These are phyloP conservation scores for Tetramorium parvispinum DNA, from an alignment of 1,140 invertebrate genomes.

Conservation along the genomic window DNA sequence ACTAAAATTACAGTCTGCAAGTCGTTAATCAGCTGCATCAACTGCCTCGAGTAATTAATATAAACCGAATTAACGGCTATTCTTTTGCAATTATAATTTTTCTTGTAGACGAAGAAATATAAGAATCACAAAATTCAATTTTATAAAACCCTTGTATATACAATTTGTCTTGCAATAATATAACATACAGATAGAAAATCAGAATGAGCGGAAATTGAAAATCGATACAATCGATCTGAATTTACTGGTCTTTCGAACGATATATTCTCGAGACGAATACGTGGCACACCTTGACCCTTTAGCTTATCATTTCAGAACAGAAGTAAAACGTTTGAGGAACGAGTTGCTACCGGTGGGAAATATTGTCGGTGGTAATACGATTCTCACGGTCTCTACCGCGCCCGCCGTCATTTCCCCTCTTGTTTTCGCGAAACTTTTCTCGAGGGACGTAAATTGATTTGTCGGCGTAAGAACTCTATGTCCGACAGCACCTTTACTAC, in stretches of 20 bases:
- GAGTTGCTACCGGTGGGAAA: conserved; percentile 51
- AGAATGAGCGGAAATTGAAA: neutral
- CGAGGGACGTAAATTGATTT: conserved; percentile 69
- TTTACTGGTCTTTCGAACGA: neutral
- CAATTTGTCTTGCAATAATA: neutral
- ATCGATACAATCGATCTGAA: neutral
- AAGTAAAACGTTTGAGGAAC: conserved; percentile 20
- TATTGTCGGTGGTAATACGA: conserved; percentile 67
- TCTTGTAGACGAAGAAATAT: neutral
- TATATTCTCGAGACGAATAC: neutral
- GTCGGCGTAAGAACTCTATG: conserved; percentile 67
- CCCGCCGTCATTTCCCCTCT: conserved; percentile 26
- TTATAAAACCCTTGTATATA: neutral
- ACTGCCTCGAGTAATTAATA: neutral
- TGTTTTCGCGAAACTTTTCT: conserved; percentile 68
- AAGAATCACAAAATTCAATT: conserved; percentile 4
- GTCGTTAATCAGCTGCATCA: neutral
- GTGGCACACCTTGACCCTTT: conserved; percentile 17
- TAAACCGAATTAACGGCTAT: neutral
- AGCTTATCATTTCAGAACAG: conserved; percentile 39
- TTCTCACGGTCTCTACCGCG: conserved; percentile 48
- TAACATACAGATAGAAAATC: neutral
- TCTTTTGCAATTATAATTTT: neutral
- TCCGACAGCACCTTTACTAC: conserved; percentile 31
- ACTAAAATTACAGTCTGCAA: neutral